A percentile compares a stretch with the other conserved stretches of the same genome.
Evolutionary conservation across 2,113 vertebrate genomes (phyloP).

Genomic region (Scomber scombrus): DNA sequence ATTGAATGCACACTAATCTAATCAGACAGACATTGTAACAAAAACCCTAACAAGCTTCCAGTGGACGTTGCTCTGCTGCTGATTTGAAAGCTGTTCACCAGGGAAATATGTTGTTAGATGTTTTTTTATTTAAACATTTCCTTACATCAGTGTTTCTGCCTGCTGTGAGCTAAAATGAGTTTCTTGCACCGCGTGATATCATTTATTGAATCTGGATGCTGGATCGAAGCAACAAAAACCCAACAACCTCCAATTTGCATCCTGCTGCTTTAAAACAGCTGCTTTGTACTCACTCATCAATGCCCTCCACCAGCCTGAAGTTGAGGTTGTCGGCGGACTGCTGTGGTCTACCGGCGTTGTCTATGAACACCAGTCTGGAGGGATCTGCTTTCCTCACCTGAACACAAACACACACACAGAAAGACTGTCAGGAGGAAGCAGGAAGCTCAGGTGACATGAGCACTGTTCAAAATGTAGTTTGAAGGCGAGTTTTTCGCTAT

Average conservation of each 20-base stretch:
- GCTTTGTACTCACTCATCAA: constrained; percentile 86
- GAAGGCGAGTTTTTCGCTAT: too few relatives aligned
- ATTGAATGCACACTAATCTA: constrained; percentile 60
- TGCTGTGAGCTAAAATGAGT: constrained; percentile 25
- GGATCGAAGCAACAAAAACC: background rate
- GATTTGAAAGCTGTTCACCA: constrained; percentile 26
- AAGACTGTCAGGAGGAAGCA: background rate
- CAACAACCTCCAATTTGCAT: background rate
- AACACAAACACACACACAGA: constrained; percentile 22
- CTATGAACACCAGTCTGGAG: constrained; percentile 92
- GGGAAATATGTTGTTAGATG: constrained; percentile 49
- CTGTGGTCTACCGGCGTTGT: constrained; percentile 89
- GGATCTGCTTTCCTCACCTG: constrained; percentile 89
- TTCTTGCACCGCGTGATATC: background rate
- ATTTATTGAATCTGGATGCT: constrained; percentile 1
- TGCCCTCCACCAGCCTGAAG: constrained; percentile 92
- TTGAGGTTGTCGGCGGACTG: constrained; percentile 90
- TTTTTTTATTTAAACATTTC: constrained; percentile 36
- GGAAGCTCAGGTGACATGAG: too few relatives aligned
- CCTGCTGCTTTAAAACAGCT: background rate
- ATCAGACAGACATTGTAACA: constrained; percentile 54
- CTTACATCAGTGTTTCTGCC: constrained; percentile 3
- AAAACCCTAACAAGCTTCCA: constrained; percentile 46
- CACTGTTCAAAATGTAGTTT: too few relatives aligned
- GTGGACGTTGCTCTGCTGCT: constrained; percentile 39